Base-by-base conservation (phyloP, 2,888 invertebrate species). In the Harpalus rubripes region DNA sequence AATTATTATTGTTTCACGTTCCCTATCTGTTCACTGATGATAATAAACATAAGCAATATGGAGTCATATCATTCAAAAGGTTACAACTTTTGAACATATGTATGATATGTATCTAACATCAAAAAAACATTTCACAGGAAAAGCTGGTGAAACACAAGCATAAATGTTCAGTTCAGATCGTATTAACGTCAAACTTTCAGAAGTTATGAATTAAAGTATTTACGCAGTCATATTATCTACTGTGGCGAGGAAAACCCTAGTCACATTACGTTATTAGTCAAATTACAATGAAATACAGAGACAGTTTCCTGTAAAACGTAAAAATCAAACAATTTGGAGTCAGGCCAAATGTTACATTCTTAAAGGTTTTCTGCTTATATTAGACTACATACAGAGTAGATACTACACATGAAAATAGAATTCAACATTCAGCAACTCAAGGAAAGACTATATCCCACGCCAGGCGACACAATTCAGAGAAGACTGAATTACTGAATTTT, bases 241-340 rank as follows among this genome's bases (percentile, higher is more conserved):
- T 44, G 72, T 44, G 72, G 72, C 72, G 15, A 44, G 72, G 44
- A 44, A 74, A 74, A 52, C 41, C 68, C 68, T 22, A 68, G 68
- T 41, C 68, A 39, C 44, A 74, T 74, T 74, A 44, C 72, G 72
- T 44, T 74, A 74, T 74, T 74, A 74, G 72, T 74, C 72, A 74
- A 74, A 74, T 74, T 44, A 74, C 72, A 74, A 74, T 74, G 72
- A 74, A 74, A 74, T 74, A 74, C 72, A 74, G 72, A 41, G 72
- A 74, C 44, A 74, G 44, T 74, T 74, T 74, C 72, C 72, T 74
- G 72, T 74, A 74, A 74, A 44, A 74, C 72, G 72, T 74, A 44
- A 74, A 74, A 74, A 74, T 74, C 44, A 44, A 74, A 8, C 72
- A 74, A 74, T 44, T 74, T 74, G 72, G 52, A 41, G 16, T 41